These are phyloP conservation scores for Drosophila mayri DNA, from an alignment of 1,140 invertebrate genomes.

Conservation along the genomic window DNA sequence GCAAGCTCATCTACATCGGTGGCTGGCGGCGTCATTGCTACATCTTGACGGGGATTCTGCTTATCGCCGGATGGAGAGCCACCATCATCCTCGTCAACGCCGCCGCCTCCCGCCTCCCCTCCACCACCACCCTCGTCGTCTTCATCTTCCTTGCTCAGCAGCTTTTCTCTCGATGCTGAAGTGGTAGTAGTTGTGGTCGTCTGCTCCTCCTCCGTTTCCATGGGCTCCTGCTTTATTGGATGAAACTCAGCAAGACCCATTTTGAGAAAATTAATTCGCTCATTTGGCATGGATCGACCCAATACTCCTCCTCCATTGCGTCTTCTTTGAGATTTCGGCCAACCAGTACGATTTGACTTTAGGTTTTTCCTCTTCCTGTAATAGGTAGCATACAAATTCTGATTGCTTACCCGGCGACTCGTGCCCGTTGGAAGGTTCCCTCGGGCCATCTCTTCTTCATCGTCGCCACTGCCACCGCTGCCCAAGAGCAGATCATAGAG, in stretches of 20 bases:
- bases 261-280: conserved; percentile 61
- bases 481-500: conserved; percentile 65
- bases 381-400: conserved; percentile 63
- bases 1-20: conserved; percentile 62
- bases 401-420: conserved; percentile 41
- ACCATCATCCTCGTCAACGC: background rate
- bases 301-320: conserved; percentile 29
- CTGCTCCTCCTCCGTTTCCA: conserved; percentile 59
- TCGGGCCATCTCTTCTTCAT: conserved; percentile 36
- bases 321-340: conserved; percentile 86
- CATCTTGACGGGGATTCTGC: conserved; percentile 36
- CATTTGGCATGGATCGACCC: conserved; percentile 32
- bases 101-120: conserved; percentile 3
- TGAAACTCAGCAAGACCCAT: conserved; percentile 37
- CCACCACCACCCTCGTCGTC: conserved; percentile 23
- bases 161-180: conserved; percentile 27
- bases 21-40: conserved; percentile 71
- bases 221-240: conserved; percentile 42
- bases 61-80: conserved; percentile 24
- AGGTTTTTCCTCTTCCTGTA: conserved; percentile 76
- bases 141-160: conserved; percentile 41
- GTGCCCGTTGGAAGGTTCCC: background rate
- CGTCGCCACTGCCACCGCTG: conserved; percentile 58
- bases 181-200: conserved; percentile 41
- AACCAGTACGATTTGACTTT: conserved; percentile 87